Base-by-base conservation (phyloP, 2,888 invertebrate species). In the Selenia dentaria region DNA sequence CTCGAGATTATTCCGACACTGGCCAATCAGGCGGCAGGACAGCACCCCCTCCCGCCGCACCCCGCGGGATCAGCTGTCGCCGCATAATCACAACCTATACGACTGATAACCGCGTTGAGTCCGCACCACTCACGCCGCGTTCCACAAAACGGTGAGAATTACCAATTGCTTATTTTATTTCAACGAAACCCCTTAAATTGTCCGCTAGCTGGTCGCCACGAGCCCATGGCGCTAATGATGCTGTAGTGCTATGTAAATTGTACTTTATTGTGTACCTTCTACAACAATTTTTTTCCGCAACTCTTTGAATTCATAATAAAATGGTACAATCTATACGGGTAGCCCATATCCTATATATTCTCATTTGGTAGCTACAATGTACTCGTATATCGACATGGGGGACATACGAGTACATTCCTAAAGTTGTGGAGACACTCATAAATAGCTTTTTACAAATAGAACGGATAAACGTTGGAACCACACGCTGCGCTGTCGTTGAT, bases 51-150 rank as follows among this genome's bases (percentile, higher is more conserved):
- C 49, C 53, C 27, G 11, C 5, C 6, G 47, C 2, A 1, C 51
- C 53, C 51, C 54, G 62, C 51, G 52, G 51, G 58, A 67, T 76
- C 79, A 78, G 74, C 71, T 75, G 74, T 64, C 71, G 67, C 67
- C 66, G 70, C 64, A 63, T 72, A 73, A 71, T 73, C 49, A 53
- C 49, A 53, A 49, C 76, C 62, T 64, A 67, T 62, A 71, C 67
- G 57, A 60, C 65, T 70, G 74, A 74, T 77, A 74, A 72, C 62
- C 66, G 56, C 63, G 63, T 62, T 62, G 64, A 62, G 59, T 27
- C 39, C 45, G 25, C 43, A 13, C 26, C 12, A 26, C 13, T 3
- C 25, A 25, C 24, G 24, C 40, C 41, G 47, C 48, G 57, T 43
- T 41, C 57, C 52, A 55, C 51, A 3, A 3, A 27, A 51, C 62